Evolutionary conservation across 2,113 vertebrate species (phyloP), one percentile per base, ranked within the genome.

Genomic region (Epinephelus cyanopodus): DNA sequence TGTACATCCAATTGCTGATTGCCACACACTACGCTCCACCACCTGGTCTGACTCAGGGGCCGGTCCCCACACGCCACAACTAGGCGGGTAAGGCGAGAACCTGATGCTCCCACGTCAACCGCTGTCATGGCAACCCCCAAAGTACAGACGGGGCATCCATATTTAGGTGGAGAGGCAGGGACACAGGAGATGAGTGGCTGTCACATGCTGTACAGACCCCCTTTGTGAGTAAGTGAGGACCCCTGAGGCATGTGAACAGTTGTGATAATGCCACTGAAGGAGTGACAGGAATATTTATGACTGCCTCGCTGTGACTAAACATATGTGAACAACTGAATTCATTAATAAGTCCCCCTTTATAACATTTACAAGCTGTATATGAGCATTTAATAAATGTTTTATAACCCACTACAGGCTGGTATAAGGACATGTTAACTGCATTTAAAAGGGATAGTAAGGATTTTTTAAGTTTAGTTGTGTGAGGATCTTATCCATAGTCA

Each of bases 51-150:
- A 82, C 57, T 87, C 80, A 68, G 77, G 65, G 82, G 33, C 89
- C 54, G 39, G 64, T 79, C 81, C 82, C 66, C 37, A 25, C 25
- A 23, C 53, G 62, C 64, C 76, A 61, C 78, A 77, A 17, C 48
- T 14, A 17, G 14, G 15, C 15, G 54, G 73, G 90, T 91, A 92
- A 93, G 83, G 82, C 79, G 90, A 93, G 86, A 89, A 70, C 48
- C 67, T 62, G 1, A 23, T 56, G 82, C 53, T 74, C 87, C 69
- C 42, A 86, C 77, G 82, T 92, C 94, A 92, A 19, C 70, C 10
- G 25, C 62, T 0, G 0, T 73, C 78, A 87, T 91, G 53, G 81
- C 77, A 82, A 87, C 77, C 58, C 52, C 29, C 27, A 53, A 74
- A 81, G 62, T 53, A 57, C 54, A 84, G 68, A 78, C 29, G 10